Conservation (phyloP, 2,888 invertebrate species). For the Liodrosophila aerea region DNA sequence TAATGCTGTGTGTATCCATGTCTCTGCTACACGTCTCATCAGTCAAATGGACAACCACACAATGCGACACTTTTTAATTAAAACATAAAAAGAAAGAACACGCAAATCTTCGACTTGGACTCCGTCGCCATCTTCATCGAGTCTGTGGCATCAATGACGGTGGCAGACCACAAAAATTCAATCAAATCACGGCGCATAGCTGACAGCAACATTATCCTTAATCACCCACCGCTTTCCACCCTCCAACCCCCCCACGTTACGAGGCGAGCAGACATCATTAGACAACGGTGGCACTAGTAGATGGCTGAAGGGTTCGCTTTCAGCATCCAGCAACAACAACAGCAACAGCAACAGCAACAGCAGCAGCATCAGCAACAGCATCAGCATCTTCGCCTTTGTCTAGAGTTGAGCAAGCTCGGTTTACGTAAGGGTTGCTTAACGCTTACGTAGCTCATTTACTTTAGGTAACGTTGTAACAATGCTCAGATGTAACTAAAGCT, state of each 20-base stretch:
- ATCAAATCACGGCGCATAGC: conserved; percentile 68
- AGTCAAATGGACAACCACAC: conserved; percentile 71
- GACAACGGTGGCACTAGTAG: conserved; percentile 19
- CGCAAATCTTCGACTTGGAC: conserved; percentile 48
- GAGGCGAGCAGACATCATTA: conserved; percentile 54
- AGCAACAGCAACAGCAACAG: too few relatives aligned
- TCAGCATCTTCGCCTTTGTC: too few relatives aligned
- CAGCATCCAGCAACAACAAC: too few relatives aligned
- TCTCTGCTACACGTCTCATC: conserved; percentile 40
- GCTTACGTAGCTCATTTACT: conserved; percentile 3
- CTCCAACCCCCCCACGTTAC: too few relatives aligned
- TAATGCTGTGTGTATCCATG: conserved; percentile 17
- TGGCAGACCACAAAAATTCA: conserved; percentile 71
- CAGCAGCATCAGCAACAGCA: too few relatives aligned
- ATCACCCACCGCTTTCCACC: neutral
- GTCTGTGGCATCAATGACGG: conserved; percentile 14
- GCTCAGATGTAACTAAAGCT: too few relatives aligned
- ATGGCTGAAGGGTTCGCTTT: conserved; percentile 2
- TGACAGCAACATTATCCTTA: conserved; percentile 51
- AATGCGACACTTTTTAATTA: conserved; percentile 78
- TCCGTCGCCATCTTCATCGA: conserved; percentile 1
- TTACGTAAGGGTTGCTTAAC: conserved; percentile 18
- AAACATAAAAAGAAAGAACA: conserved; percentile 59
- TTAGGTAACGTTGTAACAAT: too few relatives aligned
- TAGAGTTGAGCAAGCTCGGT: neutral